These are phyloP conservation scores for Ispidina lecontei DNA, from an alignment of 2,797 vertebrate species.

Conservation along the genomic window DNA sequence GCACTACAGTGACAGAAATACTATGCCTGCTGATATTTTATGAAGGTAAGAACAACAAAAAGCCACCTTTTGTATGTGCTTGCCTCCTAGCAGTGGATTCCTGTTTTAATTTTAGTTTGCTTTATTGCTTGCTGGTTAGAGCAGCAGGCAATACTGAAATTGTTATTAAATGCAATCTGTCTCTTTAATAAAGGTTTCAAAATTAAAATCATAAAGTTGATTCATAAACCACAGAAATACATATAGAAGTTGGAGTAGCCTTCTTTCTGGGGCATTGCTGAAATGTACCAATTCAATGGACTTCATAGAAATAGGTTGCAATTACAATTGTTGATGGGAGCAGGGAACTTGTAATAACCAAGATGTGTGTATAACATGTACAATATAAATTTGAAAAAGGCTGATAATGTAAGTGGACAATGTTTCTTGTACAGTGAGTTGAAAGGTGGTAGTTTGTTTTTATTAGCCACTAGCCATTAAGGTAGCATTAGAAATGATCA, in stretches of 20 bases:
- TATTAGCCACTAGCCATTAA: not conserved
- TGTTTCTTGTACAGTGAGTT: not conserved
- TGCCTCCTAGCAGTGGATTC: slow-evolving; percentile 53
- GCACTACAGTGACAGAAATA: slow-evolving; percentile 24
- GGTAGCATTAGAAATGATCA: not conserved
- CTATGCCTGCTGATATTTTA: slow-evolving; percentile 22
- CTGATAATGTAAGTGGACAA: not conserved
- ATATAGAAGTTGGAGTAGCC: slow-evolving; percentile 35
- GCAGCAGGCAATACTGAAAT: slow-evolving; percentile 64
- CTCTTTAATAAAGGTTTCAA: slow-evolving; percentile 76
- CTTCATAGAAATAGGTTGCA: slow-evolving; percentile 37
- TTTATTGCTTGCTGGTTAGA: slow-evolving; percentile 58
- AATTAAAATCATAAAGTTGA: slow-evolving; percentile 77
- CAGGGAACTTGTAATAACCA: slow-evolving; percentile 39
- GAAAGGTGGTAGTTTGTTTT: not conserved
- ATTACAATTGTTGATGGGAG: slow-evolving; percentile 44
- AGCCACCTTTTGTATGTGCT: not conserved
- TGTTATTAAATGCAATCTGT: slow-evolving; percentile 75
- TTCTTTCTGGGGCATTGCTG: slow-evolving; percentile 53
- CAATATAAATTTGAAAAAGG: slow-evolving; percentile 26
- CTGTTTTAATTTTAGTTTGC: slow-evolving; percentile 41
- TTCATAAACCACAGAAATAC: slow-evolving; percentile 72
- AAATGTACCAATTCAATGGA: slow-evolving; percentile 29
- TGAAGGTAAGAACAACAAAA: slow-evolving; percentile 53
- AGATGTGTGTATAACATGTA: not conserved